Conservation (phyloP, 2,797 vertebrate genomes). For the Acanthurus tractus region DNA sequence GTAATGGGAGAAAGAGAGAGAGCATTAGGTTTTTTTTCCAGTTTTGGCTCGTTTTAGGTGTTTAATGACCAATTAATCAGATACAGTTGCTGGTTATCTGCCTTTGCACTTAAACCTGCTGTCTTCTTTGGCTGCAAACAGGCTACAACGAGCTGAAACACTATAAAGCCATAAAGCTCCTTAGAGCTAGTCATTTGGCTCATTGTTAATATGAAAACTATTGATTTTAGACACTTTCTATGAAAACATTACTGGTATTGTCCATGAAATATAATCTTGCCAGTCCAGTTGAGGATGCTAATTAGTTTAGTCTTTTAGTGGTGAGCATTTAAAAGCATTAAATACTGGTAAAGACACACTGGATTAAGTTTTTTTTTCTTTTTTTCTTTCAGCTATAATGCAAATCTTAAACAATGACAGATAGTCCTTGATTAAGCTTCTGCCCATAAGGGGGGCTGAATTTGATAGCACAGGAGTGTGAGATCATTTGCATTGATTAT, state of each 20-base stretch:
- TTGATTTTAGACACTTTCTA: not conserved
- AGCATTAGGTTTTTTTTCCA: no score
- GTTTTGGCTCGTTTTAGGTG: not conserved
- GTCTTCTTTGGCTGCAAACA: not conserved
- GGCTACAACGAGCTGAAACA: not conserved
- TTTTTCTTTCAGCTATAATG: constrained; percentile 14
- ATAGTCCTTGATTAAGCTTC: constrained; percentile 63
- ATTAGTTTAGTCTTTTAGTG: not conserved
- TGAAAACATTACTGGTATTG: not conserved
- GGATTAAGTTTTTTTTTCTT: no score
- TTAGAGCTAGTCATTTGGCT: not conserved
- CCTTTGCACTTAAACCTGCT: not conserved
- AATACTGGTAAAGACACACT: no score
- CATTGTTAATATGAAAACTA: not conserved
- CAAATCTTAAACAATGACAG: constrained; percentile 64
- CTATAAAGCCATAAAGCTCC: not conserved
- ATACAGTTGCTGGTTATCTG: no score
- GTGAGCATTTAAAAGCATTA: not conserved
- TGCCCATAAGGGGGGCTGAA: constrained; percentile 35
- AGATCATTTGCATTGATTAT: constrained; percentile 80
- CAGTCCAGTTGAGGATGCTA: not conserved
- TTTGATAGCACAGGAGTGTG: constrained; percentile 52
- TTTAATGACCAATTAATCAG: no score
- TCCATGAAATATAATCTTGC: not conserved
- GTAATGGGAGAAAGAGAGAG: no score